Evolutionary conservation across 2,888 invertebrate species (phyloP).

Genomic region (Baccha elongata): DNA sequence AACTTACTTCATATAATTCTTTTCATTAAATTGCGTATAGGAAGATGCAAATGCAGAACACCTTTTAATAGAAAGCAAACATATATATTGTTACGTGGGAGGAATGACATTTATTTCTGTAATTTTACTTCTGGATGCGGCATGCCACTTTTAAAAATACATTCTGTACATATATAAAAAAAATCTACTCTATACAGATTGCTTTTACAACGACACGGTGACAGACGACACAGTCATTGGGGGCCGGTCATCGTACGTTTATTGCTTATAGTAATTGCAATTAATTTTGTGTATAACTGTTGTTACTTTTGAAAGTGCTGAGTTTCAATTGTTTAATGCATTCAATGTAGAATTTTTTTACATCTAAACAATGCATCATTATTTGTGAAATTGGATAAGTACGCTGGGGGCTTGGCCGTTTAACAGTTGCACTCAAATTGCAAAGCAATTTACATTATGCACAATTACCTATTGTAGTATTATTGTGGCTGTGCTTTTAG

Average conservation of each 20-base stretch:
- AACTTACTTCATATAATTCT: background rate
- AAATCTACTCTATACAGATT: conserved; percentile 5
- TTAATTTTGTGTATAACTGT: conserved; percentile 35
- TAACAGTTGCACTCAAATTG: background rate
- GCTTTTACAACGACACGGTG: background rate
- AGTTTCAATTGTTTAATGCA: conserved; percentile 58
- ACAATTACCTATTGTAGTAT: no score
- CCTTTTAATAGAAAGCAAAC: background rate
- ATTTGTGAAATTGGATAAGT: conserved; percentile 2
- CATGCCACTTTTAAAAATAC: no score
- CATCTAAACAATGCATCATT: background rate
- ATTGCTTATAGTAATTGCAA: conserved; percentile 44
- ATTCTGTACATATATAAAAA: no score
- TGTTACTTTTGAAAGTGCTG: conserved; percentile 17
- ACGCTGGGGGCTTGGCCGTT: conserved; percentile 17
- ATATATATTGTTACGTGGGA: background rate
- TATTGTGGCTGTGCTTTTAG: no score
- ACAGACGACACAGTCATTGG: conserved; percentile 20
- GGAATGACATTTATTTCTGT: conserved; percentile 5
- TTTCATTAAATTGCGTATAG: background rate
- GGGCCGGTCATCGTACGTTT: conserved; percentile 52
- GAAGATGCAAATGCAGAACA: background rate
- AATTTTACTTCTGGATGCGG: conserved; percentile 5
- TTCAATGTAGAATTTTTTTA: background rate
- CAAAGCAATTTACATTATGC: background rate